phyloP scores from a whole-genome alignment of 2,888 invertebrate species.

The Caenorhabditis angaria region DNA sequence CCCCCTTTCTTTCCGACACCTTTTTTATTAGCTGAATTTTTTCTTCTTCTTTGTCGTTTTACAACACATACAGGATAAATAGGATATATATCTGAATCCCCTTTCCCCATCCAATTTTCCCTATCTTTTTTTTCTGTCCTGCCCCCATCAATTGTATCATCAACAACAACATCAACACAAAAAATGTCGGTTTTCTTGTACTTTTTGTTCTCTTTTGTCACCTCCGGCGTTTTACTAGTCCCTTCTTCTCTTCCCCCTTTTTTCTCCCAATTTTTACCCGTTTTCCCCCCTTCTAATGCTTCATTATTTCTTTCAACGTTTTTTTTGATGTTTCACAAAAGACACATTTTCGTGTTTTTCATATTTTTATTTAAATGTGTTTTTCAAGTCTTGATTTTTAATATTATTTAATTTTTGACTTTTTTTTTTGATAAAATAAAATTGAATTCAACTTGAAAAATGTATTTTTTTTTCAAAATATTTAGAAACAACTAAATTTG shows the following conservation, averaged over 20 bases:
- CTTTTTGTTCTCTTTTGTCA: slow-evolving; percentile 6
- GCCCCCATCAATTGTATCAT: slow-evolving; percentile 20
- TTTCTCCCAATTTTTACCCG: too few species aligned
- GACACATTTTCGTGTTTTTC: slow-evolving; percentile 38
- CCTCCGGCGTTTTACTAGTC: slow-evolving; percentile 10
- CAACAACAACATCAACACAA: background rate
- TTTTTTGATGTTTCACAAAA: slow-evolving; percentile 10
- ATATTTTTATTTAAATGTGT: background rate
- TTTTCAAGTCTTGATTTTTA: slow-evolving; percentile 4
- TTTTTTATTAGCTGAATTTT: background rate
- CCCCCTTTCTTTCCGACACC: background rate
- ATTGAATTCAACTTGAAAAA: slow-evolving; percentile 20
- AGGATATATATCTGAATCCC: slow-evolving; percentile 12
- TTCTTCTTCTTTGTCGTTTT: slow-evolving; percentile 13
- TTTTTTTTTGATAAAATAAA: slow-evolving; percentile 28
- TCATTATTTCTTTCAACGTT: slow-evolving; percentile 10
- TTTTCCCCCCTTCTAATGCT: slow-evolving; percentile 3
- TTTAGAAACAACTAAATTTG: background rate
- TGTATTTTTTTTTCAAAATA: slow-evolving; percentile 1
- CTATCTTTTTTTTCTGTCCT: slow-evolving; percentile 28
- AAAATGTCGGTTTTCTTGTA: slow-evolving; percentile 37
- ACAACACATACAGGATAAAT: slow-evolving; percentile 10
- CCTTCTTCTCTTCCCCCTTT: slow-evolving; percentile 5
- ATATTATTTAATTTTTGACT: slow-evolving; percentile 7
- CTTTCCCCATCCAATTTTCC: background rate